phyloP scores from a whole-genome alignment of 2,888 invertebrate genomes.

The Drosophila tanythrix region DNA sequence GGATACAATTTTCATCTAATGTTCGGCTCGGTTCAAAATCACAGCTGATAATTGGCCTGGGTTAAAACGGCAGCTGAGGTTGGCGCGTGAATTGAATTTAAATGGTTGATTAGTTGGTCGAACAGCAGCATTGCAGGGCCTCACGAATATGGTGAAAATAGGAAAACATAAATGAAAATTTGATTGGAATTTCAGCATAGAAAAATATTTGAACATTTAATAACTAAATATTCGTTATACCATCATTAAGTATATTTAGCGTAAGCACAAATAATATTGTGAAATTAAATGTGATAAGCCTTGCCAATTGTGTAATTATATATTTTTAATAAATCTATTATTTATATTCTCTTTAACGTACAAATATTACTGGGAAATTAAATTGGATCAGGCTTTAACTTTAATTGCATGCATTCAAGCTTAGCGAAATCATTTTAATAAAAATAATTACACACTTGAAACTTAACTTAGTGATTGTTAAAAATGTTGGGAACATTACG shows the following conservation, averaged over 20 bases:
- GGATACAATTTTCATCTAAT: conserved; percentile 46
- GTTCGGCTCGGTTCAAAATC: conserved; percentile 48
- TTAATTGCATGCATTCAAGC: conserved; percentile 17
- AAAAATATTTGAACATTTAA: background rate
- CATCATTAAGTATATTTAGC: background rate
- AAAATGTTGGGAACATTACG: conserved; percentile 24
- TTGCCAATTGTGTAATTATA: too few relatives aligned
- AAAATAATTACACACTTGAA: conserved; percentile 41
- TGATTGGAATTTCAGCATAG: background rate
- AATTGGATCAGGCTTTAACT: background rate
- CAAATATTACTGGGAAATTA: background rate
- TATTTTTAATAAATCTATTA: background rate
- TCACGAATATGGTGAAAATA: conserved; percentile 6
- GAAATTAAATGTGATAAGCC: background rate
- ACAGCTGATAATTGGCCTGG: conserved; percentile 68
- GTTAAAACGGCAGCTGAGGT: conserved; percentile 56
- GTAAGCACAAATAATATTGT: background rate
- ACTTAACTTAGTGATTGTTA: background rate
- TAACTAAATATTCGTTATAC: background rate
- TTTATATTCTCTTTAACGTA: background rate
- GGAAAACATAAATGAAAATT: conserved; percentile 1
- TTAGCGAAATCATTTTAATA: conserved; percentile 12
- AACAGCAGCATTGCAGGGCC: conserved; percentile 4
- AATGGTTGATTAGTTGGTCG: conserved; percentile 55
- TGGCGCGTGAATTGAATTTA: conserved; percentile 58